Evolutionary conservation across 2,888 invertebrate genomes (phyloP).

Genomic region (Oscheius onirici): DNA sequence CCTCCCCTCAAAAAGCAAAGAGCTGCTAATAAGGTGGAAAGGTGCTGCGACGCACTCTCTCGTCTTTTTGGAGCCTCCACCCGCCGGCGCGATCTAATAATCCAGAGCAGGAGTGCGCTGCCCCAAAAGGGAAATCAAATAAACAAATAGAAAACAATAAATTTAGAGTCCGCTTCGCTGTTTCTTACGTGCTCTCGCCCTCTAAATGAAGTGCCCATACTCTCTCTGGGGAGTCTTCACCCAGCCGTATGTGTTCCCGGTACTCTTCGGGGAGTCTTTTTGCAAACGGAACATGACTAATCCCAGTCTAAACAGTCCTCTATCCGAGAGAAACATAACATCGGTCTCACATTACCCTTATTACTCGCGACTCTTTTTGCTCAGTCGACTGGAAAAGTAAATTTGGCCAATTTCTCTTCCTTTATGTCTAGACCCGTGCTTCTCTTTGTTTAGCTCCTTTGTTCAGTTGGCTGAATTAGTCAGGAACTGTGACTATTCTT

Average conservation of each 20-base stretch:
- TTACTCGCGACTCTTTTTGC: constrained; percentile 17
- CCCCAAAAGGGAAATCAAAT: constrained; percentile 20
- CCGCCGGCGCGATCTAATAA: constrained; percentile 22
- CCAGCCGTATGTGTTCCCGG: background rate
- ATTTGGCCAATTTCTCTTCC: constrained; percentile 16
- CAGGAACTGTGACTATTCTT: too few relatives aligned
- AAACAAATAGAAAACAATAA: constrained; percentile 33
- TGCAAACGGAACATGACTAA: too few relatives aligned
- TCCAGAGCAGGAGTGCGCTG: constrained; percentile 11
- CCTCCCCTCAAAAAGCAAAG: background rate
- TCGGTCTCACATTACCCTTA: constrained; percentile 3
- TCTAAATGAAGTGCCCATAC: constrained; percentile 8
- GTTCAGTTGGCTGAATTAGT: too few relatives aligned
- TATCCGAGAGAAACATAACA: too few relatives aligned
- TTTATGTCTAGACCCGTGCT: background rate
- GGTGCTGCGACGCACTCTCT: background rate
- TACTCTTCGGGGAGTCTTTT: constrained; percentile 3
- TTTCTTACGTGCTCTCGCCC: constrained; percentile 5
- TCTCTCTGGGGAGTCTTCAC: constrained; percentile 23
- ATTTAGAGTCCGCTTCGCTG: constrained; percentile 12
- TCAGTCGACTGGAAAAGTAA: constrained; percentile 8
- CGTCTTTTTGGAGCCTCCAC: too few relatives aligned
- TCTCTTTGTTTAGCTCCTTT: too few relatives aligned
- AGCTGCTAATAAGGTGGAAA: background rate
- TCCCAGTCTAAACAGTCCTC: too few relatives aligned